phyloP scores from a whole-genome alignment of 2,113 vertebrate genomes.

The Octodon degus region DNA sequence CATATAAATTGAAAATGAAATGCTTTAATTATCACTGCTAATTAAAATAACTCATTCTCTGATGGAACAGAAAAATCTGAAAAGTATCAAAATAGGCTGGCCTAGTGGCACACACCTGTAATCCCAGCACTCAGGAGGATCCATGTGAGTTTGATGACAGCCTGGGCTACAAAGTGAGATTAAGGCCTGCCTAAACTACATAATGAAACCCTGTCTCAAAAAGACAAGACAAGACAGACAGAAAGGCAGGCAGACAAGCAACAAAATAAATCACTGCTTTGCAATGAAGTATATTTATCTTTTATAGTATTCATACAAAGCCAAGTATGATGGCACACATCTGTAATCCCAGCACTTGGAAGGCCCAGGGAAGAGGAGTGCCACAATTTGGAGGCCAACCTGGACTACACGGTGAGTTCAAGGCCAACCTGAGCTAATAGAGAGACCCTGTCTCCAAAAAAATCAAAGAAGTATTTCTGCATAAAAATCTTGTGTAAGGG shows the following conservation, averaged over 20 bases:
- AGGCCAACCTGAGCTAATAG: neutral
- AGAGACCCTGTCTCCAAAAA: neutral
- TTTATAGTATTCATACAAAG: neutral
- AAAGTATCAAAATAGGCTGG: neutral
- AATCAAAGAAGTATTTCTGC: neutral
- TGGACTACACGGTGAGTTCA: neutral
- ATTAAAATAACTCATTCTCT: constrained; percentile 24
- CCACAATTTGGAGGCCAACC: neutral
- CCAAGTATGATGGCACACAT: neutral
- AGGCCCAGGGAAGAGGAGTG: neutral
- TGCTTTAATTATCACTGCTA: neutral
- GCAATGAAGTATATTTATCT: neutral
- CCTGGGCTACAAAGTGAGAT: no score
- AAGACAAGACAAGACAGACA: no score
- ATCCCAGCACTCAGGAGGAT: no score
- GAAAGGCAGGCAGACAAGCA: no score
- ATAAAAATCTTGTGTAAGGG: neutral
- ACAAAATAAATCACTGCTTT: neutral
- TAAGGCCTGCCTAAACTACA: no score
- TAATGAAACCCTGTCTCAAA: no score
- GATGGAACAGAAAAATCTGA: neutral
- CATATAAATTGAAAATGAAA: neutral
- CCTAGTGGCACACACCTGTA: no score
- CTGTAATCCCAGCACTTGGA: neutral
- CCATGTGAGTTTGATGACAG: no score